phyloP scores from a whole-genome alignment of 2,888 invertebrate genomes.

The Lysandra coridon region DNA sequence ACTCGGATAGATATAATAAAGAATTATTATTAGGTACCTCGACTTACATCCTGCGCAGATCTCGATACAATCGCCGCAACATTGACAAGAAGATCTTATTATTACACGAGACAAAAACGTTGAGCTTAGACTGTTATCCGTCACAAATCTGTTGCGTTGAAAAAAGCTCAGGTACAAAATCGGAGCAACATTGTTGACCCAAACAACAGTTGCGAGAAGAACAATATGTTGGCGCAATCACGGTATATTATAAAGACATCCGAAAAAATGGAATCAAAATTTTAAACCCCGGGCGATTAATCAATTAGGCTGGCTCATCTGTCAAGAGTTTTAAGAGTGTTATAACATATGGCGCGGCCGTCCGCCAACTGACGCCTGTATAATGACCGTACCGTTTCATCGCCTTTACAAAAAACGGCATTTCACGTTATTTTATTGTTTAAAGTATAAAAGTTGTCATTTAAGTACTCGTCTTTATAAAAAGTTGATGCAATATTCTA shows the following conservation, averaged over 20 bases:
- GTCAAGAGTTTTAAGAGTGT: slow-evolving; percentile 69
- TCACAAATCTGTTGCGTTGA: background rate
- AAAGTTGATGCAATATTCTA: background rate
- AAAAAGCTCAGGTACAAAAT: slow-evolving; percentile 37
- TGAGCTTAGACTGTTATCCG: slow-evolving; percentile 9
- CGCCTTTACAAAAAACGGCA: slow-evolving; percentile 29
- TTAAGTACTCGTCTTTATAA: background rate
- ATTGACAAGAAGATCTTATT: background rate
- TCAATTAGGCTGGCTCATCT: slow-evolving; percentile 73
- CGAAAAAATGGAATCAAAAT: slow-evolving; percentile 68
- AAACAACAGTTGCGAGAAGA: slow-evolving; percentile 59
- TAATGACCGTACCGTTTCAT: slow-evolving; percentile 56
- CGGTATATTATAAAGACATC: slow-evolving; percentile 73
- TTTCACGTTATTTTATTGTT: slow-evolving; percentile 22
- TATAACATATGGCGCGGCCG: slow-evolving; percentile 69
- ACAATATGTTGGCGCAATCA: slow-evolving; percentile 76
- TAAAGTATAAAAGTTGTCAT: background rate
- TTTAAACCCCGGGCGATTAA: slow-evolving; percentile 73
- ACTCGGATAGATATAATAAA: background rate
- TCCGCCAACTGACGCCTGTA: slow-evolving; percentile 72
- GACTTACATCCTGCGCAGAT: background rate
- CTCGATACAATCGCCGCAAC: background rate
- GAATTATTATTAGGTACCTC: background rate
- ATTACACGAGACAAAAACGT: background rate
- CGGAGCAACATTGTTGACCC: slow-evolving; percentile 35